A percentile compares a stretch with the other conserved stretches of the same genome.
Evolutionary conservation across 2,797 vertebrate genomes (phyloP).

Genomic region (Oryzias sinensis): DNA sequence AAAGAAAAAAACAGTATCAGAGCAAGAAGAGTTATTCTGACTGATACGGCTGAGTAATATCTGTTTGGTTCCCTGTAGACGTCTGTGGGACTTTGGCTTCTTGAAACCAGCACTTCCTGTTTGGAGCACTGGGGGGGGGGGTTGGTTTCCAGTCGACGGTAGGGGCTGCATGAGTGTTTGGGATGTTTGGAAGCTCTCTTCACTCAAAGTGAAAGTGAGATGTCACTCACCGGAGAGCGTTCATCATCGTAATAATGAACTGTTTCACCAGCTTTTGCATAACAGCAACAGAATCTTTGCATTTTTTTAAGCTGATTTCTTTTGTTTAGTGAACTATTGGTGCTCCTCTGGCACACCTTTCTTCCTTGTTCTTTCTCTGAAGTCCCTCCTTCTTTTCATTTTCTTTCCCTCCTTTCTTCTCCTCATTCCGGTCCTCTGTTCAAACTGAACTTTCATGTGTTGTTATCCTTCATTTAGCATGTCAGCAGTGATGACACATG

Average conservation of each 20-base stretch:
- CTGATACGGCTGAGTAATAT: no score
- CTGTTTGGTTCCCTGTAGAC: no score
- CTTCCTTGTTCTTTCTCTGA: conserved; percentile 10
- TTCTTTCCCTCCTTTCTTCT: conserved; percentile 16
- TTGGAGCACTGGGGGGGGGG: conserved; percentile 32
- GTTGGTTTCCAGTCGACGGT: conserved; percentile 1
- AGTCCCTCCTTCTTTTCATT: conserved; percentile 2
- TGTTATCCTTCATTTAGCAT: conserved; percentile 72
- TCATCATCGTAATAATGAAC: conserved; percentile 20
- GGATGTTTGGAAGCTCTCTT: conserved; percentile 43
- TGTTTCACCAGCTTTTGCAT: conserved; percentile 2
- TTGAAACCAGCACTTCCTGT: no score
- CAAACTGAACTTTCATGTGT: conserved; percentile 48
- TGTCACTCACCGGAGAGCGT: conserved; percentile 49
- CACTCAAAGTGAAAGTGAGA: conserved; percentile 39
- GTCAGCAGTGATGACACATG: conserved; percentile 67
- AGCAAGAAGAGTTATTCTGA: no score
- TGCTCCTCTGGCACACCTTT: neutral
- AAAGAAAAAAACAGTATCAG: no score
- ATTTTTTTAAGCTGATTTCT: conserved; percentile 5
- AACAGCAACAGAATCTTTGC: conserved; percentile 7
- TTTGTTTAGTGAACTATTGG: conserved; percentile 16
- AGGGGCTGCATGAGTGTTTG: conserved; percentile 53
- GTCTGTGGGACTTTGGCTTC: no score
- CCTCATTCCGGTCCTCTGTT: conserved; percentile 33